Conservation (phyloP, 2,113 vertebrate species). For the Lethenteron camtschaticum region DNA sequence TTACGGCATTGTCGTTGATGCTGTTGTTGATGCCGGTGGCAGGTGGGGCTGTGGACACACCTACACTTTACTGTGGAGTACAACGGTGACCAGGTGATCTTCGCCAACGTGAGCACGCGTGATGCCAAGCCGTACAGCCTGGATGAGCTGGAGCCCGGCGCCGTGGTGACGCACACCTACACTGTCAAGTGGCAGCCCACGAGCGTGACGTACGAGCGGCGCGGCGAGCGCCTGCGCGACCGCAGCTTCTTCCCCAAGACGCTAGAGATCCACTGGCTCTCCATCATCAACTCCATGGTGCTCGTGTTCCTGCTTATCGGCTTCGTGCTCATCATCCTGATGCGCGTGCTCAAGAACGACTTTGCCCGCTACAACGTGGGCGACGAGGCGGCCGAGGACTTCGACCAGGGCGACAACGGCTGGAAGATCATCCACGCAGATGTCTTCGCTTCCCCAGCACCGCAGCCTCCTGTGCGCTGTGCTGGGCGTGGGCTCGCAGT, state of each 20-base stretch:
- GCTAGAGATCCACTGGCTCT: slow-evolving; percentile 73
- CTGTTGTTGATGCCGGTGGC: too few species aligned
- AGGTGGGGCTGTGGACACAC: slow-evolving; percentile 13
- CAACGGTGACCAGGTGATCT: slow-evolving; percentile 47
- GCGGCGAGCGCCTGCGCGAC: slow-evolving; percentile 41
- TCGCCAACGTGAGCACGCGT: slow-evolving; percentile 57
- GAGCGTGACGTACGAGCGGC: slow-evolving; percentile 17
- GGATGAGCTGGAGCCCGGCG: slow-evolving; percentile 34
- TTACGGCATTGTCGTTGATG: too few species aligned
- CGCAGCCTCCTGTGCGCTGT: slow-evolving; percentile 55
- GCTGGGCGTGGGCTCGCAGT: slow-evolving; percentile 61
- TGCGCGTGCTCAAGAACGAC: slow-evolving; percentile 68
- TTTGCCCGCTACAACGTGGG: slow-evolving; percentile 64
- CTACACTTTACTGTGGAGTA: slow-evolving; percentile 54
- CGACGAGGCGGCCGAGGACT: slow-evolving; percentile 48
- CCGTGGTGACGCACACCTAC: slow-evolving; percentile 43
- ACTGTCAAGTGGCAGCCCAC: slow-evolving; percentile 61
- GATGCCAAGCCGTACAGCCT: slow-evolving; percentile 50
- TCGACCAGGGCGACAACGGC: slow-evolving; percentile 69
- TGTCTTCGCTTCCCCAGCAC: slow-evolving; percentile 53
- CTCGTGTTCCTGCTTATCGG: slow-evolving; percentile 62
- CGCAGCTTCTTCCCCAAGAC: slow-evolving; percentile 62
- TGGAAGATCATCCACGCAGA: slow-evolving; percentile 87
- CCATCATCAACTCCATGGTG: slow-evolving; percentile 74
- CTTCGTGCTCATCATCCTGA: slow-evolving; percentile 74